A percentile compares a stretch with the other conserved stretches of the same genome.
phyloP scores from a whole-genome alignment of 2,888 invertebrate genomes.

The Gastracanthus pulcherrimus region DNA sequence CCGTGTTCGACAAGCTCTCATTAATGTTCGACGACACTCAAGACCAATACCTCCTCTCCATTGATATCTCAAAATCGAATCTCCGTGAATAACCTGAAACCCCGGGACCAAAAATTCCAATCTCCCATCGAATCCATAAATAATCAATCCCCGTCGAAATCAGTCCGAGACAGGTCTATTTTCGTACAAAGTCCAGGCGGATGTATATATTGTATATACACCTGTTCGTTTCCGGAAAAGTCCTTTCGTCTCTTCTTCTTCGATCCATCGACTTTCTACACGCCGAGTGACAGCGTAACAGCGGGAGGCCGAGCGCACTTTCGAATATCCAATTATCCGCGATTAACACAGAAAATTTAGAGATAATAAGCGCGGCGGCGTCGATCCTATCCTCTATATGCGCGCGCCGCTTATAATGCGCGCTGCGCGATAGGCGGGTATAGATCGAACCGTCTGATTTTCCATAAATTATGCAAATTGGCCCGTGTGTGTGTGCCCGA shows the following conservation, averaged over 20 bases:
- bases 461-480: constrained; percentile 50
- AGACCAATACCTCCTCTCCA: too few species aligned
- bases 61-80: too few species aligned
- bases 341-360: constrained; percentile 38
- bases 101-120: constrained; percentile 11
- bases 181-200: background rate
- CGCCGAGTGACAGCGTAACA: background rate
- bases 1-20: background rate
- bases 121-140: background rate
- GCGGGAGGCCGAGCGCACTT: background rate
- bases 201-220: too few species aligned
- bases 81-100: too few species aligned
- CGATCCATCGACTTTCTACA: background rate
- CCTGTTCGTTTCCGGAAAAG: constrained; percentile 6
- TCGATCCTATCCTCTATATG: background rate
- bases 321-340: constrained; percentile 29
- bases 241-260: too few species aligned
- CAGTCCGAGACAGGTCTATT: background rate
- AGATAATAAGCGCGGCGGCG: constrained; percentile 24
- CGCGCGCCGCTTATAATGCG: background rate
- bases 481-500: background rate
- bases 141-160: background rate
- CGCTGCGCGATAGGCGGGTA: too few species aligned
- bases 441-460: constrained; percentile 43
- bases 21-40: too few species aligned